Evolutionary conservation across 1,140 invertebrate species (phyloP), one percentile per base, ranked within the genome.

Genomic region (Lethrus apterus): DNA sequence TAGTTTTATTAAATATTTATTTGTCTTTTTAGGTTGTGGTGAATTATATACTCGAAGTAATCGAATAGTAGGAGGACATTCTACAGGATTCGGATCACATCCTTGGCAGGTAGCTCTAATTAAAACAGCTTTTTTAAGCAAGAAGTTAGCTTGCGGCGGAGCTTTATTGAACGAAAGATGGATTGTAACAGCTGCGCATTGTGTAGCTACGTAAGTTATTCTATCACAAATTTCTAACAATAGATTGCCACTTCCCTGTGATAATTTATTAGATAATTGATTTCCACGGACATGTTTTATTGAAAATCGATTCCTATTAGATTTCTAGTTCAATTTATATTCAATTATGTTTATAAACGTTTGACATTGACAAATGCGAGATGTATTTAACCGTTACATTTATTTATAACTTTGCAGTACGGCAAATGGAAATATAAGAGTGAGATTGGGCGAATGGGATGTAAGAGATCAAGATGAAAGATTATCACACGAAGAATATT

Each of bases 41-140:
- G 86, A 91, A 65, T 73, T 89, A 15, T 89, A 84, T 56, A 84
- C 86, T 0, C 73, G 89, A 35, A 88, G 84, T 26, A 91, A 92
- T 61, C 75, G 90, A 53, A 93, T 95, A 49, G 90, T 95, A 1
- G 91, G 91, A n/a, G 90, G 90, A 1, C 85, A 91, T 55, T 84
- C 86, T 30, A 84, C 89, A 0, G 83, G 80, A 46, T 93, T 93
- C 61, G 91, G 88, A 3, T 86, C 86, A 26, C 89, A 93, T 73
- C 91, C 91, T n/a, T 95, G 90, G 90, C 89, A 93, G 75, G 91
- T 87, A 14, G 91, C 91, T 4, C 80, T 95, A 18, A 90, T 94
- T 44, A 95, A 94, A 65, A 86, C 87, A 19, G 86, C 86, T 21
- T 93, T 93, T 59, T 69, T 94, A 8, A 84, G 83, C 31, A 89